Evolutionary conservation across 2,797 vertebrate species (phyloP).

Genomic region (Etheostoma perlongum): DNA sequence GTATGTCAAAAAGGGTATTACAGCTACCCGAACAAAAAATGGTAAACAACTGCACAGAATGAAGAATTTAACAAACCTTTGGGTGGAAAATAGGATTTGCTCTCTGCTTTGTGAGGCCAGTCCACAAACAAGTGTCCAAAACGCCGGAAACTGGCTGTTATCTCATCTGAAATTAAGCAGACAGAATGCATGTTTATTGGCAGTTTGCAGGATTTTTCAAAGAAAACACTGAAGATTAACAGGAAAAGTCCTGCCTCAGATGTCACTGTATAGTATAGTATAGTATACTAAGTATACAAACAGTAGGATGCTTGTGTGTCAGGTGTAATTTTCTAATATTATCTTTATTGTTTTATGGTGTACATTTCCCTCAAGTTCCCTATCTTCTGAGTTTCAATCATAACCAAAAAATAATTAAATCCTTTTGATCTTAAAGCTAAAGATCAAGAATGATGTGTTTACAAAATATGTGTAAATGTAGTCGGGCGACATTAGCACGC

Average conservation of each 20-base stretch:
- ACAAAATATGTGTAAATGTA: too few relatives aligned
- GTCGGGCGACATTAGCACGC: too few relatives aligned
- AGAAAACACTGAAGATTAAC: background rate
- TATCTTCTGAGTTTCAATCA: slow-evolving; percentile 1
- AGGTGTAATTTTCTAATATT: background rate
- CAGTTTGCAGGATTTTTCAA: background rate
- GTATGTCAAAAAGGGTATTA: background rate
- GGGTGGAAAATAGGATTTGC: slow-evolving; percentile 99
- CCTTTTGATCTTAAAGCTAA: background rate
- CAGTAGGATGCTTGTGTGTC: background rate
- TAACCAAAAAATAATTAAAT: background rate
- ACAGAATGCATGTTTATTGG: background rate
- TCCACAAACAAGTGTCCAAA: slow-evolving; percentile 99
- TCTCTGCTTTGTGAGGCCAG: slow-evolving; percentile 99
- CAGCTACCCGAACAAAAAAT: background rate
- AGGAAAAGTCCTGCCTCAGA: background rate
- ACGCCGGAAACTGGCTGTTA: slow-evolving; percentile 98
- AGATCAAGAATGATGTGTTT: too few relatives aligned
- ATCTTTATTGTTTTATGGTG: background rate
- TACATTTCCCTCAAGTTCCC: background rate
- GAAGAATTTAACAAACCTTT: slow-evolving; percentile 88
- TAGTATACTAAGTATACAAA: background rate
- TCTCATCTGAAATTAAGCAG: slow-evolving; percentile 89
- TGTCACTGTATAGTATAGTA: background rate
- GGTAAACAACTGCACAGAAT: background rate